These are phyloP conservation scores for Portunus trituberculatus DNA, from an alignment of 1,140 invertebrate genomes.

Conservation along the genomic window DNA sequence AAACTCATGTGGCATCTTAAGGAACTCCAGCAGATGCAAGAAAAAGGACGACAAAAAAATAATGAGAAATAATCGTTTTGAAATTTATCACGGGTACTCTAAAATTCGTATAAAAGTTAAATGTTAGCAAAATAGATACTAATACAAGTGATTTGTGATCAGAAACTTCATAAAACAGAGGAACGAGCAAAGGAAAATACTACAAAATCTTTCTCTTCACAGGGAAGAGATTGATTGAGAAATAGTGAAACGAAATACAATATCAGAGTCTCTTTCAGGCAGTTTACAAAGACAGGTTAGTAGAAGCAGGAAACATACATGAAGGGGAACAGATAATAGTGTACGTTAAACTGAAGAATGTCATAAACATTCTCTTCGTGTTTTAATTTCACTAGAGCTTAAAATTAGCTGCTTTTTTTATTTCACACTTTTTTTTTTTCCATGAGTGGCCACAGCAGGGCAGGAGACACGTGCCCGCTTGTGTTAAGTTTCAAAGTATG, in stretches of 20 bases:
- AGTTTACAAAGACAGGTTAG: neutral
- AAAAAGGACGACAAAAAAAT: too few relatives aligned
- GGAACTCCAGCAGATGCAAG: too few relatives aligned
- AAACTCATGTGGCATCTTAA: too few relatives aligned
- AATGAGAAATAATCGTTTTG: too few relatives aligned
- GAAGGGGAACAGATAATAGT: neutral
- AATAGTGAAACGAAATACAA: neutral
- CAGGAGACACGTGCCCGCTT: neutral
- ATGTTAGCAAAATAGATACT: too few relatives aligned
- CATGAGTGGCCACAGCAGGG: neutral
- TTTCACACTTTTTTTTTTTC: too few relatives aligned
- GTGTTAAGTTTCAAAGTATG: neutral
- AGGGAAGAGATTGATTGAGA: neutral
- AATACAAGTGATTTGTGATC: neutral
- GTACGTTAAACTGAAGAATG: neutral
- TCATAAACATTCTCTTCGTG: too few relatives aligned
- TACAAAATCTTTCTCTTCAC: neutral
- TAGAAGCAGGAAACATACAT: neutral
- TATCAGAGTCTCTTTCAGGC: neutral
- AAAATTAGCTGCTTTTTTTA: too few relatives aligned
- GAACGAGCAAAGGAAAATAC: neutral
- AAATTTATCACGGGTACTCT: too few relatives aligned
- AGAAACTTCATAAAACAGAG: neutral
- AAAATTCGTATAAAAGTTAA: too few relatives aligned
- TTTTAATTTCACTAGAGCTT: too few relatives aligned